Evolutionary conservation across 2,797 vertebrate genomes (phyloP).

Genomic region (Sparidentex hasta): DNA sequence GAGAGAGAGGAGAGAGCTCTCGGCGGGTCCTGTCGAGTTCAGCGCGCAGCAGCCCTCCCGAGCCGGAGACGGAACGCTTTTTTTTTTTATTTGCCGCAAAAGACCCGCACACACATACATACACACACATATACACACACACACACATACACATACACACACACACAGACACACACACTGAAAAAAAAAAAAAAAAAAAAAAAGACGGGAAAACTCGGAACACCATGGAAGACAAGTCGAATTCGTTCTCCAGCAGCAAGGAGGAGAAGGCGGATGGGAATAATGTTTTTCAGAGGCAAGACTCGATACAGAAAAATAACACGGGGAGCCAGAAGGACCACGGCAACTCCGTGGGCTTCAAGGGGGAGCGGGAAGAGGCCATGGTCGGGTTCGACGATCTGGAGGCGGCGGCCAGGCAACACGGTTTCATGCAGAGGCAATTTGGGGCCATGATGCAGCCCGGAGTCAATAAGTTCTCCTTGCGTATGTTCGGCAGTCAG

Average conservation of each 20-base stretch:
- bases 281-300: slow-evolving; percentile 92
- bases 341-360: slow-evolving; percentile 95
- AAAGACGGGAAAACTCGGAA: slow-evolving; percentile 55
- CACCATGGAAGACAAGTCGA: slow-evolving; percentile 93
- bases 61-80: slow-evolving; percentile 80
- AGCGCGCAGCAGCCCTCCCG: slow-evolving; percentile 79
- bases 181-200: not conserved
- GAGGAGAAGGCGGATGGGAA: slow-evolving; percentile 91
- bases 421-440: slow-evolving; percentile 97
- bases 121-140: no score
- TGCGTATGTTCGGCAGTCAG: slow-evolving; percentile 99
- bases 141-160: no score
- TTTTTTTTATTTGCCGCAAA: slow-evolving; percentile 24
- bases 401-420: slow-evolving; percentile 89
- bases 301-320: slow-evolving; percentile 89
- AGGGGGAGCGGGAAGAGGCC: slow-evolving; percentile 92
- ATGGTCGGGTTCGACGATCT: slow-evolving; percentile 92
- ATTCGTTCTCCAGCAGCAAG: slow-evolving; percentile 92
- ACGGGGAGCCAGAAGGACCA: slow-evolving; percentile 92
- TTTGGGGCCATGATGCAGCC: slow-evolving; percentile 98
- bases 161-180: no score
- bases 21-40: slow-evolving; percentile 84
- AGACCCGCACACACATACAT: slow-evolving; percentile 19
- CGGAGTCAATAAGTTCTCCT: slow-evolving; percentile 99
- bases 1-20: slow-evolving; percentile 74